phyloP scores from a whole-genome alignment of 2,888 invertebrate species.

The Dorcus parallelipipedus region DNA sequence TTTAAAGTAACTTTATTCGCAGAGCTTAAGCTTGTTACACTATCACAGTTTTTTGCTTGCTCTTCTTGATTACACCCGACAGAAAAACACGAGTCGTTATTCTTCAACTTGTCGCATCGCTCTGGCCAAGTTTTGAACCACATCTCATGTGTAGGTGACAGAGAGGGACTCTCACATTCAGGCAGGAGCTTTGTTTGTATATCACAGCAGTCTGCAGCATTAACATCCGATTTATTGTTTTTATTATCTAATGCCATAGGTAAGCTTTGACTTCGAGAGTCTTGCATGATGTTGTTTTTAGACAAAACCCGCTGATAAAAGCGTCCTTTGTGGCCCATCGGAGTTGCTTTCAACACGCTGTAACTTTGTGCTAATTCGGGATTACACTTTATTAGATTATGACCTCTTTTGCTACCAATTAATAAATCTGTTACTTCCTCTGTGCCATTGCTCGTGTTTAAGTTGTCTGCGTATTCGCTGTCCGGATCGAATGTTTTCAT shows the following conservation, averaged over 20 bases:
- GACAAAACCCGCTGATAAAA: slow-evolving; percentile 31
- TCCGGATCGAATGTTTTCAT: slow-evolving; percentile 31
- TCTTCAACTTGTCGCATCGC: slow-evolving; percentile 45
- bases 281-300: slow-evolving; percentile 31
- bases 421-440: slow-evolving; percentile 28
- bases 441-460: slow-evolving; percentile 21
- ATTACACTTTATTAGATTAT: slow-evolving; percentile 28
- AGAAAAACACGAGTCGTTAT: slow-evolving; percentile 25
- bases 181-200: slow-evolving; percentile 31
- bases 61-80: slow-evolving; percentile 22
- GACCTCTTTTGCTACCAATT: slow-evolving; percentile 25
- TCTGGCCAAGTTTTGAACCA: slow-evolving; percentile 56
- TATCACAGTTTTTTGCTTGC: slow-evolving; percentile 10
- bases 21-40: slow-evolving; percentile 35
- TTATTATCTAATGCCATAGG: slow-evolving; percentile 44
- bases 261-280: slow-evolving; percentile 46
- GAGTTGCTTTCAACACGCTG: slow-evolving; percentile 27
- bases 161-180: slow-evolving; percentile 29
- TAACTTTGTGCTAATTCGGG: slow-evolving; percentile 27
- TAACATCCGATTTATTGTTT: slow-evolving; percentile 25
- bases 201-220: slow-evolving; percentile 35
- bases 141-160: slow-evolving; percentile 33
- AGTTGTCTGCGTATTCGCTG: slow-evolving; percentile 26
- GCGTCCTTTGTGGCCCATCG: slow-evolving; percentile 33
- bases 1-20: slow-evolving; percentile 58